Conservation (phyloP, 53 echinoderm and acorn worm genomes). For the Antedon mediterranea region DNA sequence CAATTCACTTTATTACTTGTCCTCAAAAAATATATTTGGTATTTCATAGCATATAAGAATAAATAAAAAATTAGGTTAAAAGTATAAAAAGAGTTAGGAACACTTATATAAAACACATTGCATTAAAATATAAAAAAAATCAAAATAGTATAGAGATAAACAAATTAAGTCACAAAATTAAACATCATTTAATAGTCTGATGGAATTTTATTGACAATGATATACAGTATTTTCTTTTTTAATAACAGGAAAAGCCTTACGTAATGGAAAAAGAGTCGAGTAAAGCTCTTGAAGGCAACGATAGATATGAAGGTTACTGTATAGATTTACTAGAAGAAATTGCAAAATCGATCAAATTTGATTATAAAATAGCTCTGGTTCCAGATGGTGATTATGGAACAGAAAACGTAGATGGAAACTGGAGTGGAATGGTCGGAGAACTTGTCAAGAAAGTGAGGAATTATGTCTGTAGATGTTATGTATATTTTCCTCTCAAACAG, state of each 20-base stretch:
- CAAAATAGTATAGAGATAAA: no score
- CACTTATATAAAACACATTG: no score
- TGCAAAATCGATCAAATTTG: constrained; percentile 45
- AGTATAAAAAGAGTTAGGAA: no score
- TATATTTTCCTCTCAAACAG: no score
- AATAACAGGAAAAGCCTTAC: constrained; percentile 52
- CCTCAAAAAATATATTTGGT: no score
- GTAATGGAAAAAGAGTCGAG: constrained; percentile 33
- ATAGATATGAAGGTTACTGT: constrained; percentile 66
- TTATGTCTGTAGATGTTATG: no score
- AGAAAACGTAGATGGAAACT: constrained; percentile 19
- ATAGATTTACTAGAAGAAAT: constrained; percentile 60
- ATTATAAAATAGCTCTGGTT: constrained; percentile 39
- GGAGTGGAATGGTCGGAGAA: constrained; percentile 90
- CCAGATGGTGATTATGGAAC: constrained; percentile 61
- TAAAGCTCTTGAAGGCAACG: constrained; percentile 39
- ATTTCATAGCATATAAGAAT: no score
- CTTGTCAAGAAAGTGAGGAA: constrained; percentile 35
- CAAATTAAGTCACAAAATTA: no score
- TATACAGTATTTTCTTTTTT: background rate
- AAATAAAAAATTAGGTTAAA: no score
- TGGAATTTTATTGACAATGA: background rate
- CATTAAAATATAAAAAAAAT: no score
- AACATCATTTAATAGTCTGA: no score
- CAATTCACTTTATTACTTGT: no score